Conservation (phyloP, 92 coral and sea anemone species). For the Umimayanthus chanpuru region DNA sequence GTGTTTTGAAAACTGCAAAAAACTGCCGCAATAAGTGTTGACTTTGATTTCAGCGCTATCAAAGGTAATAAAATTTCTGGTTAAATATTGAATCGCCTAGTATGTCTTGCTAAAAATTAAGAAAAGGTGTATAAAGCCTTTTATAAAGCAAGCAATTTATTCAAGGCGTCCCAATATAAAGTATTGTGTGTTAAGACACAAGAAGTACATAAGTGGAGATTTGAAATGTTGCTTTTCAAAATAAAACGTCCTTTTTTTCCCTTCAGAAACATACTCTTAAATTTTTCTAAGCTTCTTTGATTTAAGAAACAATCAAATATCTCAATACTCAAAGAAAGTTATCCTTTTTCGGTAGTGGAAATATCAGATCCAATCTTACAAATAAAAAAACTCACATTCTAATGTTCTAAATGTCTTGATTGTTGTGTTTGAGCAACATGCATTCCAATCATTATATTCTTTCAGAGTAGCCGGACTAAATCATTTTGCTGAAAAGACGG, state of each 20-base stretch:
- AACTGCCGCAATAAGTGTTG: too few relatives aligned
- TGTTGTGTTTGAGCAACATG: neutral
- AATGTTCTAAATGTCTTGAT: too few relatives aligned
- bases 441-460: too few relatives aligned
- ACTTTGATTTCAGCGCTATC: neutral
- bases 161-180: neutral
- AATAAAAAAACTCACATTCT: neutral
- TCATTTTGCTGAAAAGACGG: too few relatives aligned
- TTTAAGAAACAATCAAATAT: neutral
- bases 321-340: too few relatives aligned
- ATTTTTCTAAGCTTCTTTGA: too few relatives aligned
- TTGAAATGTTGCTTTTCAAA: too few relatives aligned
- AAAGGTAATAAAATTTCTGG: neutral
- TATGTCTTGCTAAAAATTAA: neutral
- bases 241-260: too few relatives aligned
- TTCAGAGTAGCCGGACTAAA: too few relatives aligned
- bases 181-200: neutral
- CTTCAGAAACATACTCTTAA: too few relatives aligned
- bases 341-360: too few relatives aligned
- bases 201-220: neutral
- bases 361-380: neutral
- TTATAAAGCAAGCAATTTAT: neutral
- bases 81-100: neutral
- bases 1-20: too few relatives aligned
- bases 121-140: neutral